A percentile compares a stretch with the other conserved stretches of the same genome.
Conservation (phyloP, 2,113 vertebrate genomes). For the Gallinago undulata region DNA sequence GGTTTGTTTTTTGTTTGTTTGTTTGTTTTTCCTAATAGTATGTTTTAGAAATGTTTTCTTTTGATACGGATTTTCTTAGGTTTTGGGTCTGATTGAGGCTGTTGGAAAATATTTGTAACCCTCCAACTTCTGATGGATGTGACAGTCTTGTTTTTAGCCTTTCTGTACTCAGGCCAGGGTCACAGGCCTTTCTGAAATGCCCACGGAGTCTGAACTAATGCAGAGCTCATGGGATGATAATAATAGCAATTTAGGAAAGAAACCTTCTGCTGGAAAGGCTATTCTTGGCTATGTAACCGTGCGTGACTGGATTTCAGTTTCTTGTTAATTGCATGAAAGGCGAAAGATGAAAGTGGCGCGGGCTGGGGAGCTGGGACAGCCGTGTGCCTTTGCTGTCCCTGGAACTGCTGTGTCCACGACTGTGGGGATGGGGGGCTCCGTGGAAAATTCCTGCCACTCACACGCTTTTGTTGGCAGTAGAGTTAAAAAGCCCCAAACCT, state of each 20-base stretch:
- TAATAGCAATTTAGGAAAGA: not conserved
- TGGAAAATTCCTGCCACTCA: not conserved
- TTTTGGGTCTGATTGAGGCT: not conserved
- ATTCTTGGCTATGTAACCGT: not conserved
- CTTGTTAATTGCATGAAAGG: not conserved
- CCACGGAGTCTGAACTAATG: not conserved
- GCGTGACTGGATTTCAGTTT: not conserved
- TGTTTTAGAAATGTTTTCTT: not conserved
- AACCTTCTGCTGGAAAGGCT: not conserved
- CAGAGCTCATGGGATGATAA: not conserved
- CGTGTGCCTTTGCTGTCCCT: not conserved
- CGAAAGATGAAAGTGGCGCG: not conserved
- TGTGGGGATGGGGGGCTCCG: not conserved
- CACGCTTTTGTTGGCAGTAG: not conserved
- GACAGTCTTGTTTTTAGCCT: not conserved
- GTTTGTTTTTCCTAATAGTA: not conserved
- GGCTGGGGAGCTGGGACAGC: not conserved
- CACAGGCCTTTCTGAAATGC: not conserved
- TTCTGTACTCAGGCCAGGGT: not conserved
- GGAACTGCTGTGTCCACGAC: not conserved
- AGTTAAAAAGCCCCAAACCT: not conserved
- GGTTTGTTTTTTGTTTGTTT: not conserved
- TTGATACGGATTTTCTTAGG: not conserved
- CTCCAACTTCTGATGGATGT: not conserved
- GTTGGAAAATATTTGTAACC: not conserved